A percentile compares a stretch with the other conserved stretches of the same genome.
Evolutionary conservation across 2,888 invertebrate species (phyloP).

Genomic region (Meiosimyza platycephala): DNA sequence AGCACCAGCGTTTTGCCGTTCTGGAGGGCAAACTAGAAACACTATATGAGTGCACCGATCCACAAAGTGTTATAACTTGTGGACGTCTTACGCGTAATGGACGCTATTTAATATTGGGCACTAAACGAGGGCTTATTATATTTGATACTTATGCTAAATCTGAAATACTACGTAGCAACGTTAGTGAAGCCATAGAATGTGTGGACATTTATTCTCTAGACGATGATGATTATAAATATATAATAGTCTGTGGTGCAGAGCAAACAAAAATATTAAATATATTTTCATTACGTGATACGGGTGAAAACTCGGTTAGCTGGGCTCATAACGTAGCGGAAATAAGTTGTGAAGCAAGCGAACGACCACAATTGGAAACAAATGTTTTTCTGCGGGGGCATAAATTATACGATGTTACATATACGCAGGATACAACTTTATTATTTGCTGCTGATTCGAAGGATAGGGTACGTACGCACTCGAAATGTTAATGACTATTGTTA

Average conservation of each 20-base stretch:
- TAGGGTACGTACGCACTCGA: constrained; percentile 47
- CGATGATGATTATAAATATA: constrained; percentile 58
- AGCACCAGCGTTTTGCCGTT: constrained; percentile 42
- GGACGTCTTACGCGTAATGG: constrained; percentile 58
- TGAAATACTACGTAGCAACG: constrained; percentile 60
- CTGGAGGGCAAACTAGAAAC: constrained; percentile 45
- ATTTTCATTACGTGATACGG: constrained; percentile 55
- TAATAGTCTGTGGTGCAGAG: constrained; percentile 61
- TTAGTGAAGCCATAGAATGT: constrained; percentile 60
- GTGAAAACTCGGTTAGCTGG: constrained; percentile 54
- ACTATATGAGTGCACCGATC: constrained; percentile 47
- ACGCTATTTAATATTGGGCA: constrained; percentile 62
- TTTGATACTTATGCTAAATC: constrained; percentile 52
- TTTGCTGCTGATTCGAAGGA: constrained; percentile 62
- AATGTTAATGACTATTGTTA: constrained; percentile 17
- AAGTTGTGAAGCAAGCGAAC: constrained; percentile 44
- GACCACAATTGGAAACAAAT: constrained; percentile 56
- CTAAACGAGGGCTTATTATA: constrained; percentile 61
- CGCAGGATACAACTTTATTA: constrained; percentile 45
- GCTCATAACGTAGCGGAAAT: constrained; percentile 49
- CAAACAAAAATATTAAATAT: constrained; percentile 57
- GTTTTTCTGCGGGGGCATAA: constrained; percentile 56
- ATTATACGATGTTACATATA: constrained; percentile 54
- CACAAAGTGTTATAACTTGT: constrained; percentile 53
- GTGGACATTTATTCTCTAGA: constrained; percentile 61